Conservation (phyloP, 1,140 invertebrate genomes). For the Danaus plexippus region DNA sequence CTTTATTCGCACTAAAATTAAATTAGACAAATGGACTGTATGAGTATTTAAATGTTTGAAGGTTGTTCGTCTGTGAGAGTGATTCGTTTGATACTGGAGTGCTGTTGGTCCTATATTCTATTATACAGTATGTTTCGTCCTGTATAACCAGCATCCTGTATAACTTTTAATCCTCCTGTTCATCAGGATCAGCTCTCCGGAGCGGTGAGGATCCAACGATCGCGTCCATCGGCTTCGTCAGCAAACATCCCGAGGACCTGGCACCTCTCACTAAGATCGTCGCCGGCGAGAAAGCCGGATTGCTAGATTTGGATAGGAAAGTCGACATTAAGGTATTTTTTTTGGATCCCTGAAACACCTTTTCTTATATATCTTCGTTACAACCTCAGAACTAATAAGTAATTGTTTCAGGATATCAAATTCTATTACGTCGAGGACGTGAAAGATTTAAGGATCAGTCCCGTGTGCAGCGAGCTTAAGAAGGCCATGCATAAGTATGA, state of each 20-base stretch:
- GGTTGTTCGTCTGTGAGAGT: no score
- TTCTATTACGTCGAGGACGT: slow-evolving; percentile 85
- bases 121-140: no score
- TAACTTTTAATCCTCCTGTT: background rate
- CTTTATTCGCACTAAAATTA: no score
- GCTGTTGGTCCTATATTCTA: no score
- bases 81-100: no score
- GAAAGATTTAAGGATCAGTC: slow-evolving; percentile 78
- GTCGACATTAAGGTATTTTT: slow-evolving; percentile 31
- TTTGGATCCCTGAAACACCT: slow-evolving; percentile 40
- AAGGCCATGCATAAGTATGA: slow-evolving; percentile 72
- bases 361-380: no score
- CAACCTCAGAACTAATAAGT: no score
- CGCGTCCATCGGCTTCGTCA: slow-evolving; percentile 52
- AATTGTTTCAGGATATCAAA: slow-evolving; percentile 73
- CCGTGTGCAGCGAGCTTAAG: slow-evolving; percentile 79
- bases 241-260: slow-evolving; percentile 40
- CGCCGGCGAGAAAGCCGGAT: slow-evolving; percentile 19
- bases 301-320: slow-evolving; percentile 29
- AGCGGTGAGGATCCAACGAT: slow-evolving; percentile 41
- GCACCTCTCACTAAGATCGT: slow-evolving; percentile 44
- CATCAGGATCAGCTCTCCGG: slow-evolving; percentile 45
- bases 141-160: no score
- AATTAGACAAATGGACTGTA: no score
- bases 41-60: no score